Base-by-base conservation (phyloP, 2,888 invertebrate genomes). In the Zelleria hepariella region DNA sequence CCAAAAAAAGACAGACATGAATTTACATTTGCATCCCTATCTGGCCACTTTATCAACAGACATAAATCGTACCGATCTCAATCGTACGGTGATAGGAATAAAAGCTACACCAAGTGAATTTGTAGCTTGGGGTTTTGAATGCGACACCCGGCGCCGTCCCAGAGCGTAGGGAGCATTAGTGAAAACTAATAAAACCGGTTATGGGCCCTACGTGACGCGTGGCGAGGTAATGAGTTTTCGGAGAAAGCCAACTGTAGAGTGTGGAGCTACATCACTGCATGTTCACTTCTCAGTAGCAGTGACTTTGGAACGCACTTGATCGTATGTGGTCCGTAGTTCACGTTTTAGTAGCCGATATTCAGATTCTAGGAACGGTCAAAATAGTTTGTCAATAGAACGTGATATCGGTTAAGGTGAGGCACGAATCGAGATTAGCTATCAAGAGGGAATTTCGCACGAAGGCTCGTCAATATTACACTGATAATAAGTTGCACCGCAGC, bases 101-200 rank as follows among this genome's bases (percentile, higher is more conserved):
- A 10, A 42, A 42, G 32, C 32, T 10, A 42, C 10, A 42, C 15
- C 32, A 10, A 10, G 32, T 42, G 32, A 27, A 18, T 32, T 55
- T 26, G 55, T 23, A 21, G 15, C 32, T 42, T 10, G 24, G 24
- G 25, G 1, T 20, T 53, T 25, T 53, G 24, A 74, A 75, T 72
- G 70, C 69, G 62, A 64, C 61, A 64, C 63, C 61, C 67, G 68
- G 67, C 65, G 67, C 67, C 69, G 66, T 53, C 62, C 65, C 63
- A 71, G 26, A 51, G 69, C 67, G 72, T 68, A 68, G 77, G 77
- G 74, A 70, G 74, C 74, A 77, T 75, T 76, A 76, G 78, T 77
- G 82, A 82, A 86, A 84, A 84, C 84, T 83, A 86, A 86, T 86
- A 85, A 85, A 84, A 83, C 83, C 78, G 74, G 85, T 81, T 86